phyloP scores from a whole-genome alignment of 2,888 invertebrate species.

The Epistrophe grossulariae region DNA sequence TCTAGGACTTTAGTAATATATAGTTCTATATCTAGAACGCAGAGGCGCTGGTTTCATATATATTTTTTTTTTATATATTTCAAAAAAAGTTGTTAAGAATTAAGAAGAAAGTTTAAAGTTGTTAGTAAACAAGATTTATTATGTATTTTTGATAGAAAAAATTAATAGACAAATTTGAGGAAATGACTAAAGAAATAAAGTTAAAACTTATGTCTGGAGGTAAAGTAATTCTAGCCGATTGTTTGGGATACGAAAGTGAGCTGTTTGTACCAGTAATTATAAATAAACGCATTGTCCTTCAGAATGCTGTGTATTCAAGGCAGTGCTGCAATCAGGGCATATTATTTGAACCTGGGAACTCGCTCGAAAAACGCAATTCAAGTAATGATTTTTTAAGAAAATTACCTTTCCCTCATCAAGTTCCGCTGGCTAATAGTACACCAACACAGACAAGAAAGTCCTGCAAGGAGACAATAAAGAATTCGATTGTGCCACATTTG shows the following conservation, averaged over 20 bases:
- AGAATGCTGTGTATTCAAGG: constrained; percentile 79
- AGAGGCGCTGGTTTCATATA: not conserved
- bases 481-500: not conserved
- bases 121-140: not conserved
- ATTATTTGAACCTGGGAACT: not conserved
- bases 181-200: constrained; percentile 65
- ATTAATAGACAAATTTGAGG: not conserved
- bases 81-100: not conserved
- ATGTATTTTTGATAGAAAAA: not conserved
- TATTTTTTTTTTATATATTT: not conserved
- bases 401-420: not conserved
- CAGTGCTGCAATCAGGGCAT: constrained; percentile 77
- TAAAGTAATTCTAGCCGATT: constrained; percentile 79
- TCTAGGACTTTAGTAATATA: not conserved
- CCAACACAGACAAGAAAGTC: not conserved
- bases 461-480: not conserved
- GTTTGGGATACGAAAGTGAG: constrained; percentile 79
- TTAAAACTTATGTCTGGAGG: constrained; percentile 80
- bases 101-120: not conserved
- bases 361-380: not conserved
- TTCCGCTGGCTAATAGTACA: constrained; percentile 65
- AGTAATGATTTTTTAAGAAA: constrained; percentile 6
- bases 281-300: constrained; percentile 79
- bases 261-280: constrained; percentile 80
- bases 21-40: not conserved